These are phyloP conservation scores for Ctenoplectra terminalis DNA, from an alignment of 1,140 invertebrate genomes.

Conservation along the genomic window DNA sequence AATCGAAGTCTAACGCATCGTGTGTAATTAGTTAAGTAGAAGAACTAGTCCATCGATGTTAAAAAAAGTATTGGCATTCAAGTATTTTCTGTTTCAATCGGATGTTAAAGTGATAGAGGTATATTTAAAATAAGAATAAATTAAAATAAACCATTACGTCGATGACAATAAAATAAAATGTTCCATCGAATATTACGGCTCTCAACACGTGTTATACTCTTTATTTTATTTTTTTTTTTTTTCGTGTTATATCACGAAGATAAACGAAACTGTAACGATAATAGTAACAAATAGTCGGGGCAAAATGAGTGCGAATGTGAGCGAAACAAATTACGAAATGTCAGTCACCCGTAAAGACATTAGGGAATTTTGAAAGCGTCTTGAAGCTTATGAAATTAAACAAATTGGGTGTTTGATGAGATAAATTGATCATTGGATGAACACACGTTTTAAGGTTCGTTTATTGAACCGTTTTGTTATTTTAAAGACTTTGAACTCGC, in stretches of 20 bases:
- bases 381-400: not conserved
- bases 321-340: not conserved
- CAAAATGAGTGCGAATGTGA: not conserved
- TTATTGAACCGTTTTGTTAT: no score
- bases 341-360: not conserved
- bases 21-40: no score
- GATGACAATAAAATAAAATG: not conserved
- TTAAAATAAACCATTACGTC: not conserved
- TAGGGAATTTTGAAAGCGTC: not conserved
- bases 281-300: not conserved
- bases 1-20: conserved; percentile 31
- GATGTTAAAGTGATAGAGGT: not conserved
- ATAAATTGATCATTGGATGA: not conserved
- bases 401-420: not conserved
- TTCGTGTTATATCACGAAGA: not conserved
- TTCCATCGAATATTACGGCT: not conserved
- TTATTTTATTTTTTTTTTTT: no score
- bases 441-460: not conserved
- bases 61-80: no score
- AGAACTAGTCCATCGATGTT: no score
- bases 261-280: not conserved
- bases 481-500: fast-evolving
- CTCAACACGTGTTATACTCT: not conserved
- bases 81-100: not conserved
- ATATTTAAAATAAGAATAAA: not conserved